A percentile compares a stretch with the other conserved stretches of the same genome.
Evolutionary conservation across 2,797 vertebrate genomes (phyloP).

Genomic region (Tolypeutes matacus): DNA sequence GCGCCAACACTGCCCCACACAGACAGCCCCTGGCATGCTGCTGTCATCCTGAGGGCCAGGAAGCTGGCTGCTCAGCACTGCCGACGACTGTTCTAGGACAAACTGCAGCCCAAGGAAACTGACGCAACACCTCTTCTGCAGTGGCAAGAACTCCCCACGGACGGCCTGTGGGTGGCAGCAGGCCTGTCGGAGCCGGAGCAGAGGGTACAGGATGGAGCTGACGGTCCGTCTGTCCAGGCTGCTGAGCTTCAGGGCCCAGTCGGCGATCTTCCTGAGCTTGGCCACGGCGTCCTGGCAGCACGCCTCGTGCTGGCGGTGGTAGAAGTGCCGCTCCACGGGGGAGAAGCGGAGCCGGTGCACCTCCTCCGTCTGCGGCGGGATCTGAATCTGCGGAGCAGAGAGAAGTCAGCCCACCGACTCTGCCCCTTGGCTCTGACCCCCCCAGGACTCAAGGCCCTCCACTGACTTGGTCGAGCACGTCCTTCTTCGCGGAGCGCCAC

Average conservation of each 20-base stretch:
- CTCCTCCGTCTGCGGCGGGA: constrained; percentile 97
- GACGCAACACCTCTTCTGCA: constrained; percentile 95
- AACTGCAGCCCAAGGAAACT: background rate
- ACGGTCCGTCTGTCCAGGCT: constrained; percentile 97
- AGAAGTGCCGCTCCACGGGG: constrained; percentile 98
- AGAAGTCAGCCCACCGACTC: background rate
- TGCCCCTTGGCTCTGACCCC: background rate
- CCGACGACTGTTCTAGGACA: too few relatives aligned
- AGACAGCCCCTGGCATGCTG: background rate
- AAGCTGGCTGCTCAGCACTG: too few relatives aligned
- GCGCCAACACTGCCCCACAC: background rate
- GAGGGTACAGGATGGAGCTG: constrained; percentile 94
- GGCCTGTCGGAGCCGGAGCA: constrained; percentile 97
- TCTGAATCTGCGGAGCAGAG: constrained; percentile 93
- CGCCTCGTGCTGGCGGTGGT: constrained; percentile 98
- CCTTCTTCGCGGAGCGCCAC: constrained; percentile 98
- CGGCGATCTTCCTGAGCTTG: constrained; percentile 97
- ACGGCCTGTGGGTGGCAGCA: constrained; percentile 99
- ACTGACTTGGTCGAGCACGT: constrained; percentile 97
- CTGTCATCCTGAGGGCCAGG: background rate
- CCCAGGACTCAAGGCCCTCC: constrained; percentile 47
- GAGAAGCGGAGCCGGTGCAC: constrained; percentile 98
- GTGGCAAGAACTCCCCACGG: constrained; percentile 97
- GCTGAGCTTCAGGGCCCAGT: constrained; percentile 97
- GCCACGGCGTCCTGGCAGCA: constrained; percentile 97